Base-by-base conservation (phyloP, 2,888 invertebrate species). In the Tachystola acroxantha region DNA sequence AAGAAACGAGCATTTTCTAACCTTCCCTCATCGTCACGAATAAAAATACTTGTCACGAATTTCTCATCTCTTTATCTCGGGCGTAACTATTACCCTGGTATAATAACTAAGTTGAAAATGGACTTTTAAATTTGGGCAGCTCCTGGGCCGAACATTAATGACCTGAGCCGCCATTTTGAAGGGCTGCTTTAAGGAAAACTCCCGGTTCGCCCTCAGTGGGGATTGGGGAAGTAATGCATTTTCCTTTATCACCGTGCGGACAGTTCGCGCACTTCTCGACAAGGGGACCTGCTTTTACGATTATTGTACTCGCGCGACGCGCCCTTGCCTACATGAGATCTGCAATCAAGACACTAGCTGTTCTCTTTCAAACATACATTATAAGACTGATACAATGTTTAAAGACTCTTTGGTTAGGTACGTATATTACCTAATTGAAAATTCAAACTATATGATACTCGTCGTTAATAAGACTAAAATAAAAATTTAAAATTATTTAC, bases 201-300 rank as follows among this genome's bases (percentile, higher is more conserved):
- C 66, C 65, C 68, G 43, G 48, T 48, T 57, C 63, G 47, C 72
- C 65, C 68, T 68, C 67, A 53, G 49, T 53, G 50, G 53, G 50
- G 53, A 45, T 57, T 56, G 60, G 78, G 82, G 77, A 82, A 75
- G 81, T 80, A 84, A 85, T 84, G 85, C 82, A 79, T 85, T 85
- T 84, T 77, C 78, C 74, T 84, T 85, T 84, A 84, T 84, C 78
- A 69, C 73, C 67, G 56, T 59, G 76, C 71, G 75, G 81, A 81
- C 84, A 80, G 79, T 77, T 80, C 68, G 68, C 71, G 65, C 63
- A 72, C 71, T 77, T 64, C 66, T 75, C 73, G 66, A 66, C 68
- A 64, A 74, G 79, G 79, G 78, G 75, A 59, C 63, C 61, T 57
- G 60, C 65, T 81, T 86, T 85, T 84, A 85, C 78, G 84, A 75